phyloP scores from a whole-genome alignment of 2,888 invertebrate species.

The Petrolisthes manimaculis region DNA sequence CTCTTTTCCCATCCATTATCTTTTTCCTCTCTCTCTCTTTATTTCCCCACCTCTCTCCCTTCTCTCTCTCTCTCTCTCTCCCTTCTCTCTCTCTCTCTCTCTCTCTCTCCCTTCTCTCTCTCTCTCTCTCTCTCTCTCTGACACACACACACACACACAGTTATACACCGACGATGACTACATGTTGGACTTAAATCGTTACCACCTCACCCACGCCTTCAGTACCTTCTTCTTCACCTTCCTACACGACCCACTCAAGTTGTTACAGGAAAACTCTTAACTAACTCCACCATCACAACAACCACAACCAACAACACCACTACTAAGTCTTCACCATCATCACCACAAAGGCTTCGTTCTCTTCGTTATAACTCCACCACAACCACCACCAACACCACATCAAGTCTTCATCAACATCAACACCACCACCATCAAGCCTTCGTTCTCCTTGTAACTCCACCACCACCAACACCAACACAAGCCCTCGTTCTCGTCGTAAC shows the following conservation, averaged over 20 bases:
- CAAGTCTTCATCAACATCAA: neutral
- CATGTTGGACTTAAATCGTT: slow-evolving; percentile 57
- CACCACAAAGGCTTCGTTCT: neutral
- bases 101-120: neutral
- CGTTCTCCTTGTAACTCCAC: neutral
- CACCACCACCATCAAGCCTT: neutral
- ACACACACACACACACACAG: neutral
- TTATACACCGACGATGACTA: slow-evolving; percentile 57
- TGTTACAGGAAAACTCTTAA: slow-evolving; percentile 28
- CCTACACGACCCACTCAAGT: slow-evolving; percentile 60
- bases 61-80: too few relatives aligned
- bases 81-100: neutral
- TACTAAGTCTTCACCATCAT: neutral
- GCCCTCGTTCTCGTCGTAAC: neutral
- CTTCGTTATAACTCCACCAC: neutral
- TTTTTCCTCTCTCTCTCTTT: too few relatives aligned
- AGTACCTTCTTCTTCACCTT: slow-evolving; percentile 56
- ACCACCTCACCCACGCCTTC: slow-evolving; percentile 56
- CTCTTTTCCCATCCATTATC: neutral
- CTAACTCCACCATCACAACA: neutral
- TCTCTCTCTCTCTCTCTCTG: slow-evolving; percentile 24
- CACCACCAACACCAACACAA: neutral
- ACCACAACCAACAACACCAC: neutral
- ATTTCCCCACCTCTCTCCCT: too few relatives aligned
- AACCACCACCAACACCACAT: neutral